A percentile compares a stretch with the other conserved stretches of the same genome.
Conservation (phyloP, 2,113 vertebrate genomes). For the Natator depressus region DNA sequence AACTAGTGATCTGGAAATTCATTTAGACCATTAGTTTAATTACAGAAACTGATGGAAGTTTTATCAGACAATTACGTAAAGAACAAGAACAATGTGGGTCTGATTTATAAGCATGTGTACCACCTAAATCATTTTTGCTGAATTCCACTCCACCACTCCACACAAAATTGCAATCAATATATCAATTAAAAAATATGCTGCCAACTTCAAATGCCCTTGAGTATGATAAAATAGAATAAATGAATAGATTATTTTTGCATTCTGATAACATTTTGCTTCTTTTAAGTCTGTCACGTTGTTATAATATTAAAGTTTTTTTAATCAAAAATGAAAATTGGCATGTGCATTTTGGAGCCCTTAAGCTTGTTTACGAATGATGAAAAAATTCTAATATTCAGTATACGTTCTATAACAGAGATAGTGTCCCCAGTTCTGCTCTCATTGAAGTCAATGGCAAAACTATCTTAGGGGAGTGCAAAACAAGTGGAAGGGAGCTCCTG, state of each 20-base stretch:
- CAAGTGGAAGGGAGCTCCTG: not conserved
- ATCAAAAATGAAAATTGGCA: not conserved
- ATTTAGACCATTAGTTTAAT: slow-evolving; percentile 82
- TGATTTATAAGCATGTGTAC: slow-evolving; percentile 76
- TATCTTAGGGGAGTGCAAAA: not conserved
- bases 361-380: not conserved
- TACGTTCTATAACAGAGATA: not conserved
- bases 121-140: slow-evolving; percentile 73
- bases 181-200: slow-evolving; percentile 69
- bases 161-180: slow-evolving; percentile 69
- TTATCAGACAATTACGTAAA: slow-evolving; percentile 79
- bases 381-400: not conserved
- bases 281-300: not conserved
- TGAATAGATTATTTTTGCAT: slow-evolving; percentile 15
- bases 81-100: slow-evolving; percentile 58
- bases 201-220: slow-evolving; percentile 62
- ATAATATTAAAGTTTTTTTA: not conserved
- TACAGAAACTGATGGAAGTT: slow-evolving; percentile 79
- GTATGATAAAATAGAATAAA: slow-evolving; percentile 26
- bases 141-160: slow-evolving; percentile 44
- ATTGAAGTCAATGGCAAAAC: not conserved
- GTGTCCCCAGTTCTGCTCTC: not conserved
- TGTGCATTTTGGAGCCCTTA: not conserved
- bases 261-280: not conserved
- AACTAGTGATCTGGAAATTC: slow-evolving; percentile 81